Evolutionary conservation across 2,113 vertebrate species (phyloP).

Genomic region (Eleginops maclovinus): DNA sequence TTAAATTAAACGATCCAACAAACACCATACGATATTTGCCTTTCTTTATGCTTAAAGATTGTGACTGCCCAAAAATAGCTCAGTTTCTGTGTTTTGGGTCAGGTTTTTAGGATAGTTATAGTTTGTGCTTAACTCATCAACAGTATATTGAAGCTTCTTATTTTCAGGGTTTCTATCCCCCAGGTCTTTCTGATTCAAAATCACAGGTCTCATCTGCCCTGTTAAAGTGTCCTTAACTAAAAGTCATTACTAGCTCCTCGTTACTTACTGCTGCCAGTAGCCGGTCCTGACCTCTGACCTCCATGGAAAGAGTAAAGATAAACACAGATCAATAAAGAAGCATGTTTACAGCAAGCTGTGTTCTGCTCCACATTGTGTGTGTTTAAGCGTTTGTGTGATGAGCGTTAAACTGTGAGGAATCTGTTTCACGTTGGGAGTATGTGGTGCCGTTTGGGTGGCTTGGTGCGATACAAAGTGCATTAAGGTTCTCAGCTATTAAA

Average conservation of each 20-base stretch:
- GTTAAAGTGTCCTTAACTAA: conserved; percentile 35
- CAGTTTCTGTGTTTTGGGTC: not conserved
- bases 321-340: conserved; percentile 44
- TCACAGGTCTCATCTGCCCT: not conserved
- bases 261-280: conserved; percentile 20
- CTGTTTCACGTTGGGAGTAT: not conserved
- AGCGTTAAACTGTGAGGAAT: not conserved
- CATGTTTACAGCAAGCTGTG: conserved; percentile 26
- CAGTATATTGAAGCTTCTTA: not conserved
- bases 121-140: not conserved
- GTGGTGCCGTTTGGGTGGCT: conserved; percentile 9
- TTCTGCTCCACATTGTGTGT: conserved; percentile 3
- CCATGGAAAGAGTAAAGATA: conserved; percentile 25
- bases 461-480: not conserved
- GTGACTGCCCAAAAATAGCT: not conserved
- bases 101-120: not conserved
- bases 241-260: not conserved
- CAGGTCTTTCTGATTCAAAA: too few relatives aligned
- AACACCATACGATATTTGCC: too few relatives aligned
- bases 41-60: not conserved
- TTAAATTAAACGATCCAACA: too few relatives aligned
- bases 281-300: conserved; percentile 38
- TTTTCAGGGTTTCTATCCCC: not conserved
- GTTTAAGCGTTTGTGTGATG: conserved; percentile 19
- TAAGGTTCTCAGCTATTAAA: conserved; percentile 5